Percentiles rank a stretch among this genome's conserved stretches.
Conservation (phyloP, 2,888 invertebrate genomes). For the Campopleginae sp. region DNA sequence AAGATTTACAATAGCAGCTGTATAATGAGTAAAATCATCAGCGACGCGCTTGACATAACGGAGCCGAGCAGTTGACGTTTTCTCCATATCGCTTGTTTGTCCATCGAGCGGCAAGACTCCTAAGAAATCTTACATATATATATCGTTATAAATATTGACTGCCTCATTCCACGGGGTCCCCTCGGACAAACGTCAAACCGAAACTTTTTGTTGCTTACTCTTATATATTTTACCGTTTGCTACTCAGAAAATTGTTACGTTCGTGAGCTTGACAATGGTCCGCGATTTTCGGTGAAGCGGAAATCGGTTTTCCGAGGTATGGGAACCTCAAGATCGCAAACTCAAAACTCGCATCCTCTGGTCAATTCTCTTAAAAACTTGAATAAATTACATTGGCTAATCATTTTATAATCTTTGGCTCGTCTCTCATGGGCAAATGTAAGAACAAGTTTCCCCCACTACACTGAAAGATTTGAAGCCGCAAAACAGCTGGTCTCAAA, state of each 20-base stretch:
- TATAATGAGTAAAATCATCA: conserved; percentile 78
- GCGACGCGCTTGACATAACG: conserved; percentile 77
- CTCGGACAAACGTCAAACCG: conserved; percentile 34
- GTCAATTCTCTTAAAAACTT: too few relatives aligned
- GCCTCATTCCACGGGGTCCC: conserved; percentile 51
- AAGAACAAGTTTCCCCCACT: neutral
- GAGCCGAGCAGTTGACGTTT: conserved; percentile 60
- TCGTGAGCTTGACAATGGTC: conserved; percentile 8
- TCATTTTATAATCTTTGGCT: too few relatives aligned
- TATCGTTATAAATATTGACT: conserved; percentile 23
- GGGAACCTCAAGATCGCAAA: too few relatives aligned
- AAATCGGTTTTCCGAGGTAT: too few relatives aligned
- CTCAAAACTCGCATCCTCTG: too few relatives aligned
- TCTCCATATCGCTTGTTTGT: conserved; percentile 69
- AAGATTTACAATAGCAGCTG: conserved; percentile 67
- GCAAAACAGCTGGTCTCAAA: neutral
- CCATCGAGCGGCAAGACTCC: conserved; percentile 65
- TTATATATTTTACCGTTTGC: neutral
- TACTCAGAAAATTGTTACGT: conserved; percentile 27
- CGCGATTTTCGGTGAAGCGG: conserved; percentile 1
- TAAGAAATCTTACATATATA: conserved; percentile 47
- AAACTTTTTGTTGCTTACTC: neutral
- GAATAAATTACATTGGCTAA: too few relatives aligned
- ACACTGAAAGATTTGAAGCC: neutral
- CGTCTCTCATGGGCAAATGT: too few relatives aligned